Evolutionary conservation across 1,140 invertebrate species (phyloP).

Genomic region (Marisa cornuarietis): DNA sequence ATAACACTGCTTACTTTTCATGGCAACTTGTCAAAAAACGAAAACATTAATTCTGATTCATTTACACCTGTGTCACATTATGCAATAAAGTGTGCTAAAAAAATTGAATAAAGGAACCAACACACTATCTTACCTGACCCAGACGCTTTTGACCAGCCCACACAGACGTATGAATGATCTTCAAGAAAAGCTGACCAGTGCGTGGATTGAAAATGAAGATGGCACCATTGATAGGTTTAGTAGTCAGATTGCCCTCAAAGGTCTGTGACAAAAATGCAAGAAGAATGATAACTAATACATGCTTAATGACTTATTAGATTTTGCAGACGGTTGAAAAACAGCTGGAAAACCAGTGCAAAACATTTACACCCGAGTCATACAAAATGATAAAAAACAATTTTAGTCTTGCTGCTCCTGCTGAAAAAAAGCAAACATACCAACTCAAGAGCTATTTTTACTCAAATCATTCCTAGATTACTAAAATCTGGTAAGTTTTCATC

Average conservation of each 20-base stretch:
- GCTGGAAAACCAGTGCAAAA: background rate
- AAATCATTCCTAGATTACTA: too few relatives aligned
- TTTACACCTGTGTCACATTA: background rate
- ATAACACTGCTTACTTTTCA: background rate
- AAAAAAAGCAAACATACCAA: too few relatives aligned
- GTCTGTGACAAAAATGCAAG: slow-evolving; percentile 71
- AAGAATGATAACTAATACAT: background rate
- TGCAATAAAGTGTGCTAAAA: background rate
- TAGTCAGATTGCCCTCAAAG: slow-evolving; percentile 99
- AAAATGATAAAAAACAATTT: too few relatives aligned
- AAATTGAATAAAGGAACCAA: background rate
- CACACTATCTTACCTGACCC: slow-evolving; percentile 64
- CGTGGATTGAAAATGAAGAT: slow-evolving; percentile 99
- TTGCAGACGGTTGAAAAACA: background rate
- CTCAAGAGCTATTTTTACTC: too few relatives aligned
- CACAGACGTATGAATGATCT: slow-evolving; percentile 99
- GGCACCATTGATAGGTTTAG: slow-evolving; percentile 99
- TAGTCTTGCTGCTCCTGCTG: too few relatives aligned
- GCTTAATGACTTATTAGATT: background rate
- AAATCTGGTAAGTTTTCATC: too few relatives aligned
- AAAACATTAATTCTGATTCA: background rate
- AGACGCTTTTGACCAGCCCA: slow-evolving; percentile 91
- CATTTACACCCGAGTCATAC: background rate
- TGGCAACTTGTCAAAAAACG: background rate
- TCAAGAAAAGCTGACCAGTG: slow-evolving; percentile 99